phyloP scores from a whole-genome alignment of 2,888 invertebrate species.

The Drepana falcataria region DNA sequence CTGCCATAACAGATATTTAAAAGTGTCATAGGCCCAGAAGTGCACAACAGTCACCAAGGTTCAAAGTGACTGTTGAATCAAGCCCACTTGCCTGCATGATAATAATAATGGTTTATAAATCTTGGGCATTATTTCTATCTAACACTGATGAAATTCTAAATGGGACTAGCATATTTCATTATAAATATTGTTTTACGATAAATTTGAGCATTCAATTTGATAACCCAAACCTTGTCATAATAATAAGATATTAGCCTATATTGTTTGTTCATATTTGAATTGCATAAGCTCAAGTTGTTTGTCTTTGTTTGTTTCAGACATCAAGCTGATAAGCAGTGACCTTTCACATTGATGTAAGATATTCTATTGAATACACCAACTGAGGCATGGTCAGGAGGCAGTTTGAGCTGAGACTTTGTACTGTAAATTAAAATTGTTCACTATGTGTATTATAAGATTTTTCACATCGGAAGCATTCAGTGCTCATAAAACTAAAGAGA shows the following conservation, averaged over 20 bases:
- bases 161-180: too few relatives aligned
- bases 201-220: neutral
- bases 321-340: conserved; percentile 50
- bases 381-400: conserved; percentile 21
- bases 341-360: conserved; percentile 73
- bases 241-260: neutral
- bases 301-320: conserved; percentile 58
- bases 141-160: too few relatives aligned
- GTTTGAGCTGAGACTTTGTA: conserved; percentile 27
- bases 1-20: too few relatives aligned
- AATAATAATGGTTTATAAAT: too few relatives aligned
- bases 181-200: too few relatives aligned
- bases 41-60: too few relatives aligned
- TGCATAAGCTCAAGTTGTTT: conserved; percentile 68
- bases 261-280: conserved; percentile 17
- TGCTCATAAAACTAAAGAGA: conserved; percentile 77
- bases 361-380: conserved; percentile 23
- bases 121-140: too few relatives aligned
- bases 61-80: too few relatives aligned
- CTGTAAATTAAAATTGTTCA: conserved; percentile 17
- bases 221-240: neutral
- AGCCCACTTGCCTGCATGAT: too few relatives aligned
- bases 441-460: conserved; percentile 79
- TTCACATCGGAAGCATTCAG: conserved; percentile 81
- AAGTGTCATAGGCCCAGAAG: too few relatives aligned